A percentile compares a stretch with the other conserved stretches of the same genome.
Conservation (phyloP, 2,113 vertebrate genomes). For the Oreochromis aureus region DNA sequence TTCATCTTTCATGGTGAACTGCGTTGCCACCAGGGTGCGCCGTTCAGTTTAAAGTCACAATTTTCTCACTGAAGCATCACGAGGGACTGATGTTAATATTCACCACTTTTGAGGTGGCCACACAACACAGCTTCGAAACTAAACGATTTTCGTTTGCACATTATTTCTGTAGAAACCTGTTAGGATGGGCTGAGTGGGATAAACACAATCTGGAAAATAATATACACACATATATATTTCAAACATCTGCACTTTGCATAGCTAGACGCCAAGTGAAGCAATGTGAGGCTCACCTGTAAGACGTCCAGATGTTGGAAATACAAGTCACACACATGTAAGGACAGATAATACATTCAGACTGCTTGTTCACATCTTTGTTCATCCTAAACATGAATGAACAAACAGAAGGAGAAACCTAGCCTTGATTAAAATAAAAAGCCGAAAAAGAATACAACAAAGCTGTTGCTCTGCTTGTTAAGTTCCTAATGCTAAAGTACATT, state of each 20-base stretch:
- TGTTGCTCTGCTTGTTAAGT: background rate
- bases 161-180: background rate
- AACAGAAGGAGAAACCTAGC: background rate
- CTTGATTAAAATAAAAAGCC: background rate
- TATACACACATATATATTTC: background rate
- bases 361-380: slow-evolving; percentile 13
- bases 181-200: background rate
- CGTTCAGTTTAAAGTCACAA: too few species aligned
- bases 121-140: background rate
- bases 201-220: background rate
- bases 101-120: too few species aligned
- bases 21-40: too few species aligned
- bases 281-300: background rate
- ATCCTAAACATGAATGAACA: background rate
- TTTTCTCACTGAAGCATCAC: too few species aligned
- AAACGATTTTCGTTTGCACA: background rate
- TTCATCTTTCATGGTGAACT: too few species aligned
- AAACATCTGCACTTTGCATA: background rate
- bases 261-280: background rate
- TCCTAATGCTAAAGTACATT: background rate
- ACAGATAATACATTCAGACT: background rate
- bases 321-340: background rate
- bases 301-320: background rate
- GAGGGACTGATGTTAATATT: too few species aligned
- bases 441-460: too few species aligned